Percentiles rank a stretch among this genome's conserved stretches.
These are phyloP conservation scores for Chelonia mydas DNA, from an alignment of 2,797 vertebrate species.

Conservation along the genomic window DNA sequence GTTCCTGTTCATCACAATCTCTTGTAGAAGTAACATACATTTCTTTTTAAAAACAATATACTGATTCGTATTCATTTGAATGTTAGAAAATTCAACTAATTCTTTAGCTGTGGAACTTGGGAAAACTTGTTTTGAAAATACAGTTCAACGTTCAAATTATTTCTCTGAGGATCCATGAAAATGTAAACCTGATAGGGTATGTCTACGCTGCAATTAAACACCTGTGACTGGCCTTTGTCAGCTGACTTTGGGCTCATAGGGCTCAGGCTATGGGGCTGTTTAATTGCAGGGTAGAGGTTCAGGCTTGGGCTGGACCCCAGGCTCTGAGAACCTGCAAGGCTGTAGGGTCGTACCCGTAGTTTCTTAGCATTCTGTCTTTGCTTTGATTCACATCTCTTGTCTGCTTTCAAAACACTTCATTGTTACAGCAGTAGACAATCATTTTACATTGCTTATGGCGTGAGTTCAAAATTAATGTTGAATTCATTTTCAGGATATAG, in stretches of 20 bases:
- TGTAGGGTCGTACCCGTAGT: neutral
- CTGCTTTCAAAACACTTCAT: neutral
- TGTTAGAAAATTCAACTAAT: neutral
- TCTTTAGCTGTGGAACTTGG: neutral
- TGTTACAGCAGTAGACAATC: neutral
- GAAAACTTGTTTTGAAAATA: neutral
- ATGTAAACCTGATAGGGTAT: neutral
- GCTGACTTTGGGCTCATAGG: neutral
- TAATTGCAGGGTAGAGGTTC: neutral
- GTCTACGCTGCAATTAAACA: neutral
- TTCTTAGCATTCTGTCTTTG: neutral
- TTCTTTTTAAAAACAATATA: neutral
- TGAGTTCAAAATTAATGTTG: neutral
- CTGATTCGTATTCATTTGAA: neutral
- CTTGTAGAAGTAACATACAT: rapidly evolving
- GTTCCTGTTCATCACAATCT: neutral
- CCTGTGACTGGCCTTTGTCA: neutral
- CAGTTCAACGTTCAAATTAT: rapidly evolving
- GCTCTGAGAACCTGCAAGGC: neutral
- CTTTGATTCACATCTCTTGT: rapidly evolving
- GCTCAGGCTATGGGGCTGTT: neutral
- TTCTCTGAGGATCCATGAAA: neutral
- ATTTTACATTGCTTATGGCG: rapidly evolving
- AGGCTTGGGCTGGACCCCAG: neutral
- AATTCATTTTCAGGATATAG: neutral